Evolutionary conservation across 2,888 invertebrate species (phyloP).

Genomic region (Rotaria socialis): DNA sequence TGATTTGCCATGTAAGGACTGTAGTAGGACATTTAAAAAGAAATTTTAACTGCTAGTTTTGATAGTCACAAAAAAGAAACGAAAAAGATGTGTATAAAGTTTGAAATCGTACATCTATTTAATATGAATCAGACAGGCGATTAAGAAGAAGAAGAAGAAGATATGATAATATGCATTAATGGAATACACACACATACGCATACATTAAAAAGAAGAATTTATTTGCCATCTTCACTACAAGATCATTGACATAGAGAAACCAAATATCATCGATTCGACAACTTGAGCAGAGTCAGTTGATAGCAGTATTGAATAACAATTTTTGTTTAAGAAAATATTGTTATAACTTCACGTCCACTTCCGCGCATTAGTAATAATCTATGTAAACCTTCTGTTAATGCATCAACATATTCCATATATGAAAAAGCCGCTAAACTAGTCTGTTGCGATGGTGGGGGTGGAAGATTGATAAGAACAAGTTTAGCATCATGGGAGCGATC

Average conservation of each 20-base stretch:
- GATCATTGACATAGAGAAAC: background rate
- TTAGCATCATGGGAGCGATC: conserved; percentile 93
- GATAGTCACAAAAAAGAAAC: too few species aligned
- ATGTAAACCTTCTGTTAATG: conserved; percentile 90
- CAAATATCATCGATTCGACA: too few species aligned
- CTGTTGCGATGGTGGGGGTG: conserved; percentile 73
- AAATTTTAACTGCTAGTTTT: too few species aligned
- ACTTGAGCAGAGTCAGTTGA: too few species aligned
- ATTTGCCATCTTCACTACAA: background rate
- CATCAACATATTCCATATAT: conserved; percentile 99
- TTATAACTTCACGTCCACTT: conserved; percentile 94
- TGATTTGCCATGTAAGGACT: background rate
- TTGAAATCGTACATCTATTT: too few species aligned
- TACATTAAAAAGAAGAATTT: background rate
- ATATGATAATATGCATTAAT: background rate
- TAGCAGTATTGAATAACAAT: too few species aligned
- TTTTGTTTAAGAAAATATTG: conserved; percentile 79
- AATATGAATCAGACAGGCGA: background rate
- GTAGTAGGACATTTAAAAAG: too few species aligned
- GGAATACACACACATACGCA: background rate
- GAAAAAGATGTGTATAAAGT: too few species aligned
- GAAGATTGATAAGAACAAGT: conserved; percentile 94
- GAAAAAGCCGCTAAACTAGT: conserved; percentile 40
- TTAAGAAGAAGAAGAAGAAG: background rate
- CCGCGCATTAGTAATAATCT: conserved; percentile 94